These are phyloP conservation scores for Agriotes lineatus DNA, from an alignment of 2,888 invertebrate genomes.

Conservation along the genomic window DNA sequence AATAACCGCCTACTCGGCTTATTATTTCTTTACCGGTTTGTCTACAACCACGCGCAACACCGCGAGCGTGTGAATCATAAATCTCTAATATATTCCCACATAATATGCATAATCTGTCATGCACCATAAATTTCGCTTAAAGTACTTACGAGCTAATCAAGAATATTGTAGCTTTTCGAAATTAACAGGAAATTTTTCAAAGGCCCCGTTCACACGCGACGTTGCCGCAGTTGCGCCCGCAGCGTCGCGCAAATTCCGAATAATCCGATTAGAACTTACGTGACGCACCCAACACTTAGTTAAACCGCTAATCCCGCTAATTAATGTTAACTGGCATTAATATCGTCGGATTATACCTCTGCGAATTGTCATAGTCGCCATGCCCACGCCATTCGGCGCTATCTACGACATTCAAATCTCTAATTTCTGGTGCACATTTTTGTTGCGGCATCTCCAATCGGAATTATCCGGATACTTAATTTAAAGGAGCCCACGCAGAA, in stretches of 20 bases:
- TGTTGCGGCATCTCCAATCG: not conserved
- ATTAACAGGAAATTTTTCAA: constrained; percentile 7
- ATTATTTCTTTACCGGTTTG: constrained; percentile 35
- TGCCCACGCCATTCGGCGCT: constrained; percentile 8
- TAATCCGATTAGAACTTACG: constrained; percentile 56
- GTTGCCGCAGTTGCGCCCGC: constrained; percentile 12
- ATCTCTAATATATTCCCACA: constrained; percentile 27
- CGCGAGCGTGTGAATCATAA: constrained; percentile 31
- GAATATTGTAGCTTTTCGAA: constrained; percentile 33
- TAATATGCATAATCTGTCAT: constrained; percentile 31
- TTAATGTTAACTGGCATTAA: constrained; percentile 54
- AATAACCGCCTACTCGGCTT: constrained; percentile 30
- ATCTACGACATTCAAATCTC: not conserved
- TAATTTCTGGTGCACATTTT: constrained; percentile 7
- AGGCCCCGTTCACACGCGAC: constrained; percentile 3
- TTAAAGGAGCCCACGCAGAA: constrained; percentile 9
- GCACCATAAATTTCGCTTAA: constrained; percentile 27
- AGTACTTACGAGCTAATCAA: constrained; percentile 28
- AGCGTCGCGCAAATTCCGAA: constrained; percentile 37
- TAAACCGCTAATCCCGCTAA: constrained; percentile 55
- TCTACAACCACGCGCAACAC: constrained; percentile 32
- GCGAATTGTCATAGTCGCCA: constrained; percentile 19
- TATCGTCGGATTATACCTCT: constrained; percentile 43
- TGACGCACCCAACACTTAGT: constrained; percentile 52
- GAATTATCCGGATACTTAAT: constrained; percentile 8